Percentiles rank a stretch among this genome's conserved stretches.
Evolutionary conservation across 1,140 invertebrate genomes (phyloP).

Genomic region (Lordiphosa stackelbergi): DNA sequence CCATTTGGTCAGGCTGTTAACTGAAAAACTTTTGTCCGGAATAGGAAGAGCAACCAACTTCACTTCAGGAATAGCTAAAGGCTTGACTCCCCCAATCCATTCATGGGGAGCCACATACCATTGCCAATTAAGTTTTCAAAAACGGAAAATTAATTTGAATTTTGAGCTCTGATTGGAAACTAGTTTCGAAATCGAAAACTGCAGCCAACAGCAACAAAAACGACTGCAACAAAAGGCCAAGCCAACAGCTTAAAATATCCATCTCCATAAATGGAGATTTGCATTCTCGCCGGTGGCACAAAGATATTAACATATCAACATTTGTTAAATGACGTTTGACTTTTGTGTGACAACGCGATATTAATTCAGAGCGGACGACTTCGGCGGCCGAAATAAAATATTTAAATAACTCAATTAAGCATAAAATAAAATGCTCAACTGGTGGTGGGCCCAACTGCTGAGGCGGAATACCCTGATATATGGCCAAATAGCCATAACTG

Average conservation of each 20-base stretch:
- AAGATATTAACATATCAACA: conserved; percentile 70
- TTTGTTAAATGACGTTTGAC: conserved; percentile 75
- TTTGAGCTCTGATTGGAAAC: conserved; percentile 61
- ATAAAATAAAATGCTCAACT: conserved; percentile 62
- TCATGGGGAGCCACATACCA: conserved; percentile 55
- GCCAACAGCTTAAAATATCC: conserved; percentile 27
- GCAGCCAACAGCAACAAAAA: conserved; percentile 58
- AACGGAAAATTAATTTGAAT: conserved; percentile 72
- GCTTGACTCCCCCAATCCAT: conserved; percentile 15
- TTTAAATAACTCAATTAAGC: conserved; percentile 75
- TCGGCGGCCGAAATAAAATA: conserved; percentile 62
- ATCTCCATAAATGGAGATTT: conserved; percentile 32
- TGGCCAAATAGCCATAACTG: conserved; percentile 73
- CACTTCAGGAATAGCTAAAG: background rate
- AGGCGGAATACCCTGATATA: conserved; percentile 68
- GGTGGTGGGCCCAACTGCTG: conserved; percentile 52
- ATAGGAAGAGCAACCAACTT: conserved; percentile 23
- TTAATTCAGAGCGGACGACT: conserved; percentile 52
- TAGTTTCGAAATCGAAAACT: conserved; percentile 51
- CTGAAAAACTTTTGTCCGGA: conserved; percentile 45
- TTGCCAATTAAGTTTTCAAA: conserved; percentile 66
- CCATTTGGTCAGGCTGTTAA: conserved; percentile 50
- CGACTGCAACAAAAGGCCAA: conserved; percentile 15
- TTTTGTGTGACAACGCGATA: conserved; percentile 72
- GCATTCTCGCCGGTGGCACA: conserved; percentile 51